Conservation (phyloP, 2,888 invertebrate species). For the Sesia bembeciformis region DNA sequence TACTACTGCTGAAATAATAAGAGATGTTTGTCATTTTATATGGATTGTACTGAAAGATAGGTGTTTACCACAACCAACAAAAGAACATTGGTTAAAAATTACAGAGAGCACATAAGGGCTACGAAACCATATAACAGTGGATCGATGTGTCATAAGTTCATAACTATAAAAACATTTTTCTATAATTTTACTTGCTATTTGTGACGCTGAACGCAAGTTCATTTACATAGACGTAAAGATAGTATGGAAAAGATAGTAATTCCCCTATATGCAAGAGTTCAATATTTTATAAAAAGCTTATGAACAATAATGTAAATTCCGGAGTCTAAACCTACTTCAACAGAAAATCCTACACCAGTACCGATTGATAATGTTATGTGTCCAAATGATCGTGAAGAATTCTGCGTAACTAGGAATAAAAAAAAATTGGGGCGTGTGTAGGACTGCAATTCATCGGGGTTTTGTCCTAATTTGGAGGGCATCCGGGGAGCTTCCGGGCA, state of each 20-base stretch:
- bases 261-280: conserved; percentile 8
- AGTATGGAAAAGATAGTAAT: conserved; percentile 8
- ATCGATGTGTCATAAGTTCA: conserved; percentile 5
- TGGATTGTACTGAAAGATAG: conserved; percentile 6
- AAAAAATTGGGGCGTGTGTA: no score
- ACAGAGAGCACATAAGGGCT: conserved; percentile 1
- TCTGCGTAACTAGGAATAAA: no score
- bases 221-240: conserved; percentile 3
- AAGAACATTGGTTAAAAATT: conserved; percentile 10
- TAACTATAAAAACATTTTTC: conserved; percentile 4
- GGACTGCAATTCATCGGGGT: no score
- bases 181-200: conserved; percentile 8
- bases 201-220: conserved; percentile 9
- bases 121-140: conserved; percentile 6
- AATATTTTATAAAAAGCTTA: conserved; percentile 11
- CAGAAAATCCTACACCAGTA: conserved; percentile 5
- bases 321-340: conserved; percentile 4
- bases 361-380: conserved; percentile 7
- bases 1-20: conserved; percentile 6
- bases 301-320: conserved; percentile 8
- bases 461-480: no score
- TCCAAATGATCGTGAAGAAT: no score
- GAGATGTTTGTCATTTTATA: conserved; percentile 12
- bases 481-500: no score
- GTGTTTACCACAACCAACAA: conserved; percentile 6